Evolutionary conservation across 1,140 invertebrate genomes (phyloP).

Genomic region (Ips nitidus): DNA sequence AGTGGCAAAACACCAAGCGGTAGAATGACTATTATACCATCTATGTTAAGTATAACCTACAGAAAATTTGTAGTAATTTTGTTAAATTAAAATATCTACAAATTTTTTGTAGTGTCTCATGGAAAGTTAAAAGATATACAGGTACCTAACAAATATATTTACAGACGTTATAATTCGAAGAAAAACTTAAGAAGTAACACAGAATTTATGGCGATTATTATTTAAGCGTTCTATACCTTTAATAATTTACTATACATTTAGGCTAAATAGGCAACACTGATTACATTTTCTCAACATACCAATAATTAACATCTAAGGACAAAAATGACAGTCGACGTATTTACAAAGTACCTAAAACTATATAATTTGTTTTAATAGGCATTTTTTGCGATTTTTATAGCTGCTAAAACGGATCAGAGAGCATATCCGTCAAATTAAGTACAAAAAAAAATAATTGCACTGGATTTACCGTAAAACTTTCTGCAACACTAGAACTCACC

Average conservation of each 20-base stretch:
- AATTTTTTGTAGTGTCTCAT: conserved; percentile 44
- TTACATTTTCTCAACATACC: conserved; percentile 49
- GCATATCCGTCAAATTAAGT: conserved; percentile 17
- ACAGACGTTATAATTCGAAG: conserved; percentile 21
- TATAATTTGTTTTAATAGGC: not conserved
- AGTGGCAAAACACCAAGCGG: conserved; percentile 46
- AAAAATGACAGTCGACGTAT: conserved; percentile 50
- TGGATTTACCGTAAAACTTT: conserved; percentile 4
- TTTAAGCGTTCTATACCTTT: conserved; percentile 42
- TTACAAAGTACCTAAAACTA: conserved; percentile 40
- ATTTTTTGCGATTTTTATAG: not conserved
- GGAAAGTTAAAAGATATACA: conserved; percentile 43
- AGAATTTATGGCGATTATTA: conserved; percentile 44
- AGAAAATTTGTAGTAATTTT: not conserved
- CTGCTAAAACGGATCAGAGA: conserved; percentile 17
- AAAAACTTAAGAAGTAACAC: conserved; percentile 34
- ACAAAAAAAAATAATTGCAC: conserved; percentile 27
- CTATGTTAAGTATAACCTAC: conserved; percentile 29
- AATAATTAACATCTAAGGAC: conserved; percentile 49
- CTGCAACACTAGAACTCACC: not conserved
- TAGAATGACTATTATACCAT: conserved; percentile 15
- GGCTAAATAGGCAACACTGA: conserved; percentile 52
- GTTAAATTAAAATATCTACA: conserved; percentile 3
- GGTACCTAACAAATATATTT: conserved; percentile 46
- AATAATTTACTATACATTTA: conserved; percentile 55